phyloP scores from a whole-genome alignment of 2,888 invertebrate species.

The Drosophila paranaensis region DNA sequence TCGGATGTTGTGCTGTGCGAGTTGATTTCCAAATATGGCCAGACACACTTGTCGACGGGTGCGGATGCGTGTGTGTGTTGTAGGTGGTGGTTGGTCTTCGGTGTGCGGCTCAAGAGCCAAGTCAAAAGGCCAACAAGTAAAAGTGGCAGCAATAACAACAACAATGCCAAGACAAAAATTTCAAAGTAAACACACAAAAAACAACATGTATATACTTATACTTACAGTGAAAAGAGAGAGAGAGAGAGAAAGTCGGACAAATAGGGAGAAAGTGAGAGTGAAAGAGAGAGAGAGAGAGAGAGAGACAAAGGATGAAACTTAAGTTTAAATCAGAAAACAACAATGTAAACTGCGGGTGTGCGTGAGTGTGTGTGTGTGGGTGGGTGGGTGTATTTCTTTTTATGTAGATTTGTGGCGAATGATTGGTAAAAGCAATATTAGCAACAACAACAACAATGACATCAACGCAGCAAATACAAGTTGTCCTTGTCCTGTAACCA shows the following conservation, averaged over 20 bases:
- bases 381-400: not conserved
- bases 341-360: slow-evolving; percentile 29
- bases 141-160: slow-evolving; percentile 39
- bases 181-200: slow-evolving; percentile 42
- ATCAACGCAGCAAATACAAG: slow-evolving; percentile 37
- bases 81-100: not conserved
- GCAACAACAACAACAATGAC: slow-evolving; percentile 30
- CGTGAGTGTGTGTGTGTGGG: slow-evolving; percentile 6
- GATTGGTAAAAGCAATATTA: slow-evolving; percentile 31
- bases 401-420: slow-evolving; percentile 38
- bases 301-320: slow-evolving; percentile 24
- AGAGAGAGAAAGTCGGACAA: not conserved
- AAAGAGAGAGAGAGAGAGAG: not conserved
- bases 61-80: not conserved
- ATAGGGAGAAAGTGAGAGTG: not conserved
- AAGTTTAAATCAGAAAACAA: slow-evolving; percentile 44
- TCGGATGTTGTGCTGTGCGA: slow-evolving; percentile 36
- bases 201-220: slow-evolving; percentile 33
- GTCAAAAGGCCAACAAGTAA: slow-evolving; percentile 49
- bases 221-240: slow-evolving; percentile 30
- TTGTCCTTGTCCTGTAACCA: slow-evolving; percentile 28
- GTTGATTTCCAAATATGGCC: slow-evolving; percentile 44
- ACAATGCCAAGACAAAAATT: slow-evolving; percentile 39
- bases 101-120: slow-evolving; percentile 18
- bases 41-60: slow-evolving; percentile 34